Base-by-base conservation (phyloP, 2,797 vertebrate species). In the Tiaroga cobitis region DNA sequence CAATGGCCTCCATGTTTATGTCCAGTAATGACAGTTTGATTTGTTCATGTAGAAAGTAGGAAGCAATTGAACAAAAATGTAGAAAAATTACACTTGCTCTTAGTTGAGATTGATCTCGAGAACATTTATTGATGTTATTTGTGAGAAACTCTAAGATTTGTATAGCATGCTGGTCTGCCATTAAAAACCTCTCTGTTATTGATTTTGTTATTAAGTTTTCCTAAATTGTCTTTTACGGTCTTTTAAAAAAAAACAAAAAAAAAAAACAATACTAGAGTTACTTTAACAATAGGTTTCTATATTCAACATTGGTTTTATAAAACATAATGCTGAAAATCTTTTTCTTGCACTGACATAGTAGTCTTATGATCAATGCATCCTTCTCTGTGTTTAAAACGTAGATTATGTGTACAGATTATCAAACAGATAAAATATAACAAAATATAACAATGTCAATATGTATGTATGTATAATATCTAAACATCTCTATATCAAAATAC, bases 161-260 rank as follows among this genome's bases (percentile, higher is more conserved):
- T 65, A 59, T 21, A 4, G 29, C 15, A 13, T 46, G 10, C 65
- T 69, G 82, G 63, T 84, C 37, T 34, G 54, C 29, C 56, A 5
- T 54, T 51, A 41, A 83, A 75, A 76, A 67, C 24, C 24, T 56
- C 37, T 79, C 76, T 63, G 29, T 19, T 74, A 85, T 85, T 85
- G 84, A 80, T 80, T 18, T 26, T 54, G 49, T 74, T 68, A 85
- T 80, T 32, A 74, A 65, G 68, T 24, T 85, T 54, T 54, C 56
- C 41, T 80, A 74, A 80, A 73, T 73, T 80, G 76, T 56, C 67
- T 80, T 80, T 78, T 43, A 70, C 29, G 49, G 49, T 39, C 1
- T 43, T 78, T n/a, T n/a, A n/a, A n/a, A n/a, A n/a, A n/a, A n/a
- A n/a, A n/a, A n/a, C n/a, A n/a, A n/a, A n/a, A n/a, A n/a, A n/a